Evolutionary conservation across 2,113 vertebrate species (phyloP).

Genomic region (Chlorodrepanis virens): DNA sequence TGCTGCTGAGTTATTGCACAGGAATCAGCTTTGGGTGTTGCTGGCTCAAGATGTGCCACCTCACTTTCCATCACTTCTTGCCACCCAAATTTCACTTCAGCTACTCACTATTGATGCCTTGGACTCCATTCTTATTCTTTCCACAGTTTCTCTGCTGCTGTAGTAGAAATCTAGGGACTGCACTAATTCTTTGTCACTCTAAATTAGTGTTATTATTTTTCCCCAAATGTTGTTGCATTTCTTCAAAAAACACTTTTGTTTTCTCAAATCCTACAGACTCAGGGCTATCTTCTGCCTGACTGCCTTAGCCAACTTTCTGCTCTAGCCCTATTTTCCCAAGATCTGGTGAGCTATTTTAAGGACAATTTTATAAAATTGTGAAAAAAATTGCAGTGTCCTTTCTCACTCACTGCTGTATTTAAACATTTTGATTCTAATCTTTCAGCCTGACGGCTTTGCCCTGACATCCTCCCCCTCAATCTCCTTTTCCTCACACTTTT

Average conservation of each 20-base stretch:
- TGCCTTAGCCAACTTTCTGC: not conserved
- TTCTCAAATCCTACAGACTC: not conserved
- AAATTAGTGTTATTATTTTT: not conserved
- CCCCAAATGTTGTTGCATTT: not conserved
- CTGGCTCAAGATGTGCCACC: not conserved
- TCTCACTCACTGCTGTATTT: not conserved
- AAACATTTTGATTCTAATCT: not conserved
- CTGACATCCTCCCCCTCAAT: not conserved
- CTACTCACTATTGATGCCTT: not conserved
- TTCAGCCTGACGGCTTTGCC: not conserved
- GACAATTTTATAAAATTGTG: not conserved
- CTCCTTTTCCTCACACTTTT: not conserved
- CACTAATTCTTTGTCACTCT: not conserved
- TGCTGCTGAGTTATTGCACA: not conserved
- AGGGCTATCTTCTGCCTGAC: not conserved
- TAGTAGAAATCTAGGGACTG: not conserved
- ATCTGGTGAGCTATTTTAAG: not conserved
- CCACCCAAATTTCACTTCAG: not conserved
- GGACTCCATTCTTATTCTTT: not conserved
- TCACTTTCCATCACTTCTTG: not conserved
- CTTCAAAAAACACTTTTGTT: not conserved
- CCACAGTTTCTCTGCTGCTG: not conserved
- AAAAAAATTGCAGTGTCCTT: not conserved
- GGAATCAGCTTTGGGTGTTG: not conserved
- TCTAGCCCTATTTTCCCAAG: not conserved